Conservation (phyloP, 2,888 invertebrate species). For the Orthosia gracilis region DNA sequence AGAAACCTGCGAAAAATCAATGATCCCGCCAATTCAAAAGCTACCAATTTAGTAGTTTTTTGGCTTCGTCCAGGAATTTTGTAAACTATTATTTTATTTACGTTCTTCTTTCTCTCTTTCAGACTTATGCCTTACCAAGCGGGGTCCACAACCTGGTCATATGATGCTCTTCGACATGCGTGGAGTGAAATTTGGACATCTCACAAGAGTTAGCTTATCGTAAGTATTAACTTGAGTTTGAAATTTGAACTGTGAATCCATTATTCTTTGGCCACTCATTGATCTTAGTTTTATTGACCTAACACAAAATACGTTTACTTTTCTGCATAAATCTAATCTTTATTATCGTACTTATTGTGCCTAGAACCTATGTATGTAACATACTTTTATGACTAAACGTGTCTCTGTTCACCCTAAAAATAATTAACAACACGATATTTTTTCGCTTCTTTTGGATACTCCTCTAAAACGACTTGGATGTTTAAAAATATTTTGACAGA, state of each 20-base stretch:
- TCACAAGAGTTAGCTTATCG: slow-evolving; percentile 91
- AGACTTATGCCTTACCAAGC: slow-evolving; percentile 91
- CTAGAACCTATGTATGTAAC: neutral
- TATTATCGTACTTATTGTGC: neutral
- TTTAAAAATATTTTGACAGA: too few species aligned
- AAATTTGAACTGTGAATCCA: slow-evolving; percentile 35
- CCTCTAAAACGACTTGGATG: too few species aligned
- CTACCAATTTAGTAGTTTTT: slow-evolving; percentile 48
- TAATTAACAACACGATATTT: too few species aligned
- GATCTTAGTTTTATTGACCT: neutral
- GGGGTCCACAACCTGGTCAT: slow-evolving; percentile 92
- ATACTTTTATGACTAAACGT: neutral
- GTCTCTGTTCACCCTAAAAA: neutral
- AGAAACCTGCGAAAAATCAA: slow-evolving; percentile 49
- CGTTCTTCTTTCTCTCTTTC: slow-evolving; percentile 65
- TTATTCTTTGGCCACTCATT: slow-evolving; percentile 12
- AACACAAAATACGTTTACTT: neutral
- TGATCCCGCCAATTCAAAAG: slow-evolving; percentile 29
- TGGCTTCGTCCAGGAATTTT: neutral
- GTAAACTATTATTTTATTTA: neutral
- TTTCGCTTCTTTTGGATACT: too few species aligned
- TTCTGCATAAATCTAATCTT: neutral
- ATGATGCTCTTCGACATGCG: slow-evolving; percentile 93
- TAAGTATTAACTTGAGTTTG: slow-evolving; percentile 73
- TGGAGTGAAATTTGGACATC: slow-evolving; percentile 92